Percentiles rank a stretch among this genome's conserved stretches.
Conservation (phyloP, 1,140 invertebrate species). For the Plodia interpunctella region DNA sequence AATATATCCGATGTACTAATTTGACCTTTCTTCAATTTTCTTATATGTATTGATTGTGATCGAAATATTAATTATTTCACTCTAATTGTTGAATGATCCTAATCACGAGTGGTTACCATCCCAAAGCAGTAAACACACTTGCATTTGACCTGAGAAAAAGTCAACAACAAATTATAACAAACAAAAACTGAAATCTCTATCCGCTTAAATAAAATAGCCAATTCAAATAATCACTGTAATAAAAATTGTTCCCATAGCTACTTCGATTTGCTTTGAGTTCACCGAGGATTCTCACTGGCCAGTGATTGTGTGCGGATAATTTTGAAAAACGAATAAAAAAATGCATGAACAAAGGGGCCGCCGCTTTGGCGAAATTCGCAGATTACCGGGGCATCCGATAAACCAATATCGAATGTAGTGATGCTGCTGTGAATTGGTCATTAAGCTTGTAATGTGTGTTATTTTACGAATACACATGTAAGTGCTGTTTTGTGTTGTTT, state of each 20-base stretch:
- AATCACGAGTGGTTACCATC: no score
- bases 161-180: neutral
- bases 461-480: no score
- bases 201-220: slow-evolving; percentile 12
- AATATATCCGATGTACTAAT: no score
- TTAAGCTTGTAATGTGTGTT: neutral
- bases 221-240: slow-evolving; percentile 37
- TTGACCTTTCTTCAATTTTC: no score
- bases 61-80: no score
- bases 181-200: slow-evolving; percentile 3
- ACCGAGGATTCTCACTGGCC: slow-evolving; percentile 58
- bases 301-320: slow-evolving; percentile 56
- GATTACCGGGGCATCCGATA: slow-evolving; percentile 67
- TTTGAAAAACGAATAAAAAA: slow-evolving; percentile 54
- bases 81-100: no score
- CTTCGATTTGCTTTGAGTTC: slow-evolving; percentile 55
- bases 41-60: no score
- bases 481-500: no score
- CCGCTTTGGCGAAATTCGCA: slow-evolving; percentile 57
- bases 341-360: slow-evolving; percentile 58
- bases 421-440: slow-evolving; percentile 29
- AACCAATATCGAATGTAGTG: slow-evolving; percentile 59
- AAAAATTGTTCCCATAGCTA: slow-evolving; percentile 22
- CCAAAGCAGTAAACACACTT: neutral
- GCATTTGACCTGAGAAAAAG: neutral